Conservation (phyloP, 1,140 invertebrate species). For the Hylaeus anthracinus region DNA sequence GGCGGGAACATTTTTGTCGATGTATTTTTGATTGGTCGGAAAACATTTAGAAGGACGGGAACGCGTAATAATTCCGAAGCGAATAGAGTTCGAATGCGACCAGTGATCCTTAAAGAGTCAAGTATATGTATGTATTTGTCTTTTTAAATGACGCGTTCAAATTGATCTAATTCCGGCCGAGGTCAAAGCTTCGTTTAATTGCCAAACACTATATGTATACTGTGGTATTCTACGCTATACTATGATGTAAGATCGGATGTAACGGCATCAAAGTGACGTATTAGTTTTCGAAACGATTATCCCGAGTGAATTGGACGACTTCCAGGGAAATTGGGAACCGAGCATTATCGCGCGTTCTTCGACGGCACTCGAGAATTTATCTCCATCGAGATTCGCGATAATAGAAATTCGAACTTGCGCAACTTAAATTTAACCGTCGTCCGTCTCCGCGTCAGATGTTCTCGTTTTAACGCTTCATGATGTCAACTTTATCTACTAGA, state of each 20-base stretch:
- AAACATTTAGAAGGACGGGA: too few species aligned
- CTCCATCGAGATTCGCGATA: background rate
- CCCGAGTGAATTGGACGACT: background rate
- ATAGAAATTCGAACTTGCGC: background rate
- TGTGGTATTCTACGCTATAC: background rate
- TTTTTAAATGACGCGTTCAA: slow-evolving; percentile 41
- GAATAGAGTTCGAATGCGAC: background rate
- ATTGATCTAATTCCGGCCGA: slow-evolving; percentile 53
- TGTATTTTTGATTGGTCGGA: too few species aligned
- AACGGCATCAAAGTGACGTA: slow-evolving; percentile 19
- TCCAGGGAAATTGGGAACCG: background rate
- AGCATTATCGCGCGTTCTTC: background rate
- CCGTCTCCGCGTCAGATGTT: too few species aligned
- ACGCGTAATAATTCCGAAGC: background rate
- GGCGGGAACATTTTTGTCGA: too few species aligned
- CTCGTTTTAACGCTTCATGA: background rate
- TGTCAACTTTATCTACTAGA: too few species aligned
- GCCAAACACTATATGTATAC: slow-evolving; percentile 33
- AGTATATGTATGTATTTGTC: background rate
- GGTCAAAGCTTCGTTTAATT: slow-evolving; percentile 55
- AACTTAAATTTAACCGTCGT: background rate
- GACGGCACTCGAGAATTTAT: background rate
- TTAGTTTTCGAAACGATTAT: slow-evolving; percentile 6
- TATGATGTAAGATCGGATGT: slow-evolving; percentile 41
- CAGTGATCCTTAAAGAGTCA: slow-evolving; percentile 9